These are phyloP conservation scores for Brachypterus glaber DNA, from an alignment of 2,888 invertebrate species.

Conservation along the genomic window DNA sequence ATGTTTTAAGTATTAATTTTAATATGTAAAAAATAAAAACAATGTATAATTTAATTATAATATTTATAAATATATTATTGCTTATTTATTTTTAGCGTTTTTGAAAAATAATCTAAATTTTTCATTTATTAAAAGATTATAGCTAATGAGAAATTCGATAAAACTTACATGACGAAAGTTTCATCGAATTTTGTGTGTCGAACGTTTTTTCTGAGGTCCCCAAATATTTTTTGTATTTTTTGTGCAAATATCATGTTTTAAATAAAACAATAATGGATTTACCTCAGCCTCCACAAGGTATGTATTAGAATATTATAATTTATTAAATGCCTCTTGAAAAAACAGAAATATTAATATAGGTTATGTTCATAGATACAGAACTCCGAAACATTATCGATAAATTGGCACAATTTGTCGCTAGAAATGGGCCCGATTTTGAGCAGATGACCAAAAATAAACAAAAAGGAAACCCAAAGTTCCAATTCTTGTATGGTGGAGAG, in stretches of 20 bases:
- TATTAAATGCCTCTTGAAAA: constrained; percentile 5
- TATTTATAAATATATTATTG: no score
- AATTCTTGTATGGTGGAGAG: constrained; percentile 94
- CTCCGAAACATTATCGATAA: constrained; percentile 97
- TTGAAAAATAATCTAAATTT: no score
- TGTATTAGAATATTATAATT: constrained; percentile 15
- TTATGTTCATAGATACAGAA: constrained; percentile 65
- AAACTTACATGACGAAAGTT: no score
- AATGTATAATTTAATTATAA: no score
- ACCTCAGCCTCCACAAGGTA: constrained; percentile 56
- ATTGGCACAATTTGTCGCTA: constrained; percentile 95
- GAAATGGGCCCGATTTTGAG: constrained; percentile 99
- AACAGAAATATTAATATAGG: constrained; percentile 18
- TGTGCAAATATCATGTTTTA: constrained; percentile 7
- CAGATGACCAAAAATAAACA: constrained; percentile 98
- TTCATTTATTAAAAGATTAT: no score
- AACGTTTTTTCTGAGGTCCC: no score
- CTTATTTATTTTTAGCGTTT: no score
- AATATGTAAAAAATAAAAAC: no score
- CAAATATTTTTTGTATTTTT: constrained; percentile 7
- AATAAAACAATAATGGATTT: constrained; percentile 38
- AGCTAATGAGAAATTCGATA: no score
- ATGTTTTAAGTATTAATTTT: no score
- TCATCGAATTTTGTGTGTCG: no score
- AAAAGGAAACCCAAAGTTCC: constrained; percentile 94